Conservation (phyloP, 2,888 invertebrate genomes). For the Sylvicola cinctus region DNA sequence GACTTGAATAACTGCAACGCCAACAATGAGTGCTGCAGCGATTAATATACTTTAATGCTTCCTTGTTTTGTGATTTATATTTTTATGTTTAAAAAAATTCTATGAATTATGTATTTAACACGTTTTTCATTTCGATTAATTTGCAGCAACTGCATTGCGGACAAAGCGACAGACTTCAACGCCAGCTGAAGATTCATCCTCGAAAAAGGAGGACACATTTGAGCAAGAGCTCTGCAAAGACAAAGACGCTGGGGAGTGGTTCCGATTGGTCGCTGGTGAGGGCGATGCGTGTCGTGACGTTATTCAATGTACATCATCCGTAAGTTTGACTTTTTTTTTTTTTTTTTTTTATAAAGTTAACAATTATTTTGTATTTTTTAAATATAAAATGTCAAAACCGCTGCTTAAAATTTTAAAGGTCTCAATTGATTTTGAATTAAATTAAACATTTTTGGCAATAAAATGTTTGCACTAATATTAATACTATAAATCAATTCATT, state of each 20-base stretch:
- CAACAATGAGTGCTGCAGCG: background rate
- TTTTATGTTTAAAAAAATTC: background rate
- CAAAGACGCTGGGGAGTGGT: constrained; percentile 91
- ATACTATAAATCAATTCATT: background rate
- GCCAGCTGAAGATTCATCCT: constrained; percentile 27
- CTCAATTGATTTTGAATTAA: too few species aligned
- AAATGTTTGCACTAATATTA: too few species aligned
- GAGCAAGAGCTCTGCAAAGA: constrained; percentile 81
- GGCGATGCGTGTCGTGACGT: constrained; percentile 88
- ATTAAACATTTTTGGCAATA: too few species aligned
- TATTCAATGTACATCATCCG: constrained; percentile 85
- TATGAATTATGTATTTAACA: too few species aligned
- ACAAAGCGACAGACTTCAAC: constrained; percentile 39
- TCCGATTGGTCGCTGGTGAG: constrained; percentile 72
- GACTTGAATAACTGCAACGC: background rate
- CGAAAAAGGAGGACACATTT: constrained; percentile 71
- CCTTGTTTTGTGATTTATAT: background rate
- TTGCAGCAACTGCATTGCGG: constrained; percentile 29
- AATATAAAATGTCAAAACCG: background rate
- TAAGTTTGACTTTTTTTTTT: constrained; percentile 25
- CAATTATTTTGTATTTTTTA: background rate
- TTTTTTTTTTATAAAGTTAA: background rate
- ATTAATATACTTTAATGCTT: background rate
- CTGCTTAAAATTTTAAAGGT: background rate
- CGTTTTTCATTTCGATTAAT: constrained; percentile 6